A percentile compares a stretch with the other conserved stretches of the same genome.
These are phyloP conservation scores for Cantharis rustica DNA, from an alignment of 2,888 invertebrate species.

Conservation along the genomic window DNA sequence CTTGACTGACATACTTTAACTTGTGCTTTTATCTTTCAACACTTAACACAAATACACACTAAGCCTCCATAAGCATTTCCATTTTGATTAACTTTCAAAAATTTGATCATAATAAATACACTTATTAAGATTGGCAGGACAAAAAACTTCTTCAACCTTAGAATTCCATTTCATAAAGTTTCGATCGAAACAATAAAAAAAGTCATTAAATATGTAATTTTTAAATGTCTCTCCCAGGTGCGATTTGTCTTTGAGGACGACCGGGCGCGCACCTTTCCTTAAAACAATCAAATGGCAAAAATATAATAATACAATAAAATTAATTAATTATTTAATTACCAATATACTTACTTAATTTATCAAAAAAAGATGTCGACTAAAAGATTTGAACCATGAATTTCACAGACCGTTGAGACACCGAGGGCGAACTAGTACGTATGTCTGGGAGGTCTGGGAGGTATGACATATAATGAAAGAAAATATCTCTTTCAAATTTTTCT, in stretches of 20 bases:
- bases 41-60: not conserved
- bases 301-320: too few species aligned
- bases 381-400: too few species aligned
- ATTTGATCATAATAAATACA: not conserved
- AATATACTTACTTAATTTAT: too few species aligned
- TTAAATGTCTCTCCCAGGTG: not conserved
- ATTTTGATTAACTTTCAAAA: not conserved
- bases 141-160: not conserved
- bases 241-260: not conserved
- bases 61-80: not conserved
- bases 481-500: too few species aligned
- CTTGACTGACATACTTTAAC: constrained; percentile 15
- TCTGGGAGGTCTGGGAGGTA: too few species aligned
- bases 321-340: too few species aligned
- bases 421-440: too few species aligned
- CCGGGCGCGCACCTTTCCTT: not conserved
- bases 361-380: too few species aligned
- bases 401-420: too few species aligned
- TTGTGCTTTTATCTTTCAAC: not conserved
- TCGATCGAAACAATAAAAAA: too few species aligned
- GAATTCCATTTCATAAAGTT: not conserved
- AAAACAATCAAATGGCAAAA: too few species aligned
- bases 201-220: not conserved
- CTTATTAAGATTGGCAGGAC: not conserved
- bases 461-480: too few species aligned